Evolutionary conservation across 2,797 vertebrate genomes (phyloP), one percentile per base, ranked within the genome.

Genomic region (Paramormyrops hopkinsi): DNA sequence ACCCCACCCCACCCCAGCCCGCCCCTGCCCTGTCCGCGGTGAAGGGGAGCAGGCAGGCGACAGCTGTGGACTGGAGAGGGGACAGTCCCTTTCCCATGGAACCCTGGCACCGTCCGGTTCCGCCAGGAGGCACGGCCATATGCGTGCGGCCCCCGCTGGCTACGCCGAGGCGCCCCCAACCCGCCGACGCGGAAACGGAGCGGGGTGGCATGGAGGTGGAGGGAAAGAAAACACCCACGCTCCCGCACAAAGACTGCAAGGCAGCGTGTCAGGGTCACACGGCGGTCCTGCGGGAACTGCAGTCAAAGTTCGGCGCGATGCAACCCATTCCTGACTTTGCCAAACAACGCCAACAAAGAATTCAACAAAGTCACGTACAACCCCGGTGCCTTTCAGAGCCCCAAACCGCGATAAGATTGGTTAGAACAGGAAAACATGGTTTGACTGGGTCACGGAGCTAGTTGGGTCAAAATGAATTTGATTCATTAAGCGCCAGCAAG

Each of bases 11-110:
- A 25, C 50, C 88, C 56, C 56, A n/a, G 12, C 41, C 56, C 6
- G 12, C 29, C 46, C 90, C 73, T 50, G 25, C n/a, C 90, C 73
- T 37, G 29, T 86, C 86, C 0, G 0, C 69, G 89, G 87, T 12
- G 79, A 90, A 92, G 94, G 93, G 90, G 19, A 0, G 6, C 19
- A 88, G 91, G 92, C 89, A 89, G 90, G 91, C 91, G 94, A 94
- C 96, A 96, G 96, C 96, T 97, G 96, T 92, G 90, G 92, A 94
- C 91, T 92, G 94, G 94, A 92, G 92, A 92, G 92, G 92, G 46
- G 91, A 89, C 91, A 92, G 90, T 92, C 59, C 59, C n/a, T 92
- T 94, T 95, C 93, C 92, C 94, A 94, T 91, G 92, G 79, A 93
- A 91, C 90, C 83, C 91, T 91, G 92, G 53, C 90, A 84, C 92